These are phyloP conservation scores for Lasioglossum baleicum DNA, from an alignment of 1,140 invertebrate species.

Conservation along the genomic window DNA sequence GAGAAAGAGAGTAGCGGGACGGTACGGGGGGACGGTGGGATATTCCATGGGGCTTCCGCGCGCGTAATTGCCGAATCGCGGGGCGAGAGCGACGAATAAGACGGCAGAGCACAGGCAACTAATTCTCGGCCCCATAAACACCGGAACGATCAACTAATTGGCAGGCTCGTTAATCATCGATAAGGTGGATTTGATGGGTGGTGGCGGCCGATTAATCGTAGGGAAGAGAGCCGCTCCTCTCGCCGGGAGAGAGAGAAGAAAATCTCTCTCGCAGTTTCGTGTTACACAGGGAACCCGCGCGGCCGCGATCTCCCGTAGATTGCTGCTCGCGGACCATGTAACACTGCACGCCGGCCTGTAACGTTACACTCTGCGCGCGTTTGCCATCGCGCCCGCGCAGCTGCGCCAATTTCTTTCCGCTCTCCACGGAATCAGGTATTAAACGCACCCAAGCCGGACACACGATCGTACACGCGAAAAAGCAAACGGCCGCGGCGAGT, in stretches of 20 bases:
- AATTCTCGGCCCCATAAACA: slow-evolving; percentile 28
- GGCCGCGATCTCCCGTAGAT: slow-evolving; percentile 25
- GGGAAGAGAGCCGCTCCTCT: not conserved
- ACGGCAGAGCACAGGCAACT: slow-evolving; percentile 10
- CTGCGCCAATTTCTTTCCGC: not conserved
- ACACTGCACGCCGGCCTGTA: slow-evolving; percentile 33
- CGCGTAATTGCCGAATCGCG: slow-evolving; percentile 51
- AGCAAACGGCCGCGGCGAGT: too few species aligned
- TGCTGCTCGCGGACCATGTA: slow-evolving; percentile 21
- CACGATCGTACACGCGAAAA: too few species aligned
- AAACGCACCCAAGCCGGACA: not conserved
- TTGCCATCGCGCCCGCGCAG: not conserved
- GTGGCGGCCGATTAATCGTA: slow-evolving; percentile 34
- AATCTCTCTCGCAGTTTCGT: slow-evolving; percentile 20
- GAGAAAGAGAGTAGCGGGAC: slow-evolving; percentile 8
- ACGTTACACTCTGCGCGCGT: slow-evolving; percentile 28
- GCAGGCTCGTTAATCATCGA: slow-evolving; percentile 39
- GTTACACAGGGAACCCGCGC: slow-evolving; percentile 22
- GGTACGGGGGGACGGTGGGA: not conserved
- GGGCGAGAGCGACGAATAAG: slow-evolving; percentile 37
- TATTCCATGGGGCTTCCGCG: slow-evolving; percentile 19
- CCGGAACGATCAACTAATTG: slow-evolving; percentile 30
- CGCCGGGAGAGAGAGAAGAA: slow-evolving; percentile 13
- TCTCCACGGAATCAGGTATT: not conserved
- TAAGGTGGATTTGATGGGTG: slow-evolving; percentile 12